Evolutionary conservation across 1,140 invertebrate genomes (phyloP).

Genomic region (Adelges cooleyi): DNA sequence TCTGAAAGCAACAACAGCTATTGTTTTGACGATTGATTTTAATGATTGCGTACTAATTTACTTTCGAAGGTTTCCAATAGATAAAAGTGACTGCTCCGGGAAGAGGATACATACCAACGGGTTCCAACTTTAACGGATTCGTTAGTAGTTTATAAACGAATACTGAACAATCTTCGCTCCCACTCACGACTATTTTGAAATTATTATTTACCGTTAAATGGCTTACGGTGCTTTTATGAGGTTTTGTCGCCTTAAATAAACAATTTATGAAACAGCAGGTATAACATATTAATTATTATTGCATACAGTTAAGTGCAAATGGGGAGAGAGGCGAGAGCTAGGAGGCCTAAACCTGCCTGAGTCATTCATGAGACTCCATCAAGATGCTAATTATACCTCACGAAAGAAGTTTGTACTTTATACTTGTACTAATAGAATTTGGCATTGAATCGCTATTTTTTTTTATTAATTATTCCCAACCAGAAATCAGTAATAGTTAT

Average conservation of each 20-base stretch:
- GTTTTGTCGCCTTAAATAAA: conserved; percentile 44
- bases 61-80: conserved; percentile 48
- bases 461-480: no score
- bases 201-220: conserved; percentile 46
- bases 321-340: no score
- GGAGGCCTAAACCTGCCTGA: no score
- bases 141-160: conserved; percentile 48
- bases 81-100: conserved; percentile 49
- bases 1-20: conserved; percentile 32
- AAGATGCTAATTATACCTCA: no score
- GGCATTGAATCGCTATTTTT: no score
- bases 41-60: conserved; percentile 31
- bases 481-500: no score
- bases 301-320: no score
- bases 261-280: no score
- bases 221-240: conserved; percentile 50
- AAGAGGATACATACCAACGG: conserved; percentile 52
- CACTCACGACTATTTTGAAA: conserved; percentile 48
- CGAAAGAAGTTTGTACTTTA: no score
- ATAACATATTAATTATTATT: no score
- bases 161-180: conserved; percentile 51
- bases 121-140: conserved; percentile 38
- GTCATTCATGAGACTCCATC: no score
- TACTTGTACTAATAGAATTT: no score
- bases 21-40: neutral